Evolutionary conservation across 2,113 vertebrate species (phyloP), one percentile per base, ranked within the genome.

Genomic region (Lepisosteus osseus): DNA sequence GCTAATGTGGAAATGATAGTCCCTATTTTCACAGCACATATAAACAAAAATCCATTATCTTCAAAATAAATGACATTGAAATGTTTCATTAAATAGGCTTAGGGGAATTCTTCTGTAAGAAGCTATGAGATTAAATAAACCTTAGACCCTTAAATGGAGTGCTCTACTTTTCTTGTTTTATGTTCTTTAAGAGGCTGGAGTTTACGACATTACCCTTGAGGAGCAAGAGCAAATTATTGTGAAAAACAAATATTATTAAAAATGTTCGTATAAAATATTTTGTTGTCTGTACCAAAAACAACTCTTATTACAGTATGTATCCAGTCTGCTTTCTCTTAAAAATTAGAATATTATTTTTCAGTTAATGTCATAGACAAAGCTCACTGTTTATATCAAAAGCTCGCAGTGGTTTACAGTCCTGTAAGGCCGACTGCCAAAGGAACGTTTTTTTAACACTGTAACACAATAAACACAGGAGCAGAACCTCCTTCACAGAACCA

Each of bases 101-200:
- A 11, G 11, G n/a, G 57, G 57, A 15, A 13, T 5, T 59, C n/a
- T 13, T 13, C n/a, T 59, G n/a, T 6, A n/a, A 17, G 66, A 29
- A 29, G 17, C 47, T n/a, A 41, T 40, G 44, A 17, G 15, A 54
- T 47, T 51, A 68, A 68, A 11, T 55, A 54, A 68, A 15, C 14
- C 7, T 54, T 7, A 9, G 54, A 14, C 55, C 63, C 65, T 41
- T 65, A 72, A 63, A 42, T 62, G 70, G 70, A 40, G 9, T 51
- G 8, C 3, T 47, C 15, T 55, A 43, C 47, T 12, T 29, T 55
- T 29, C 29, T 15, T 29, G 29, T 66, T 29, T 29, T 15, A 63
- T 15, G 29, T 29, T 15, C 61, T 29, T 12, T 5, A 13, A 13
- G 41, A 40, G 12, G 63, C 13, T 41, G 63, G 12, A 41, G 7